These are phyloP conservation scores for Rhodinocichla rosea DNA, from an alignment of 2,113 vertebrate genomes.

Conservation along the genomic window DNA sequence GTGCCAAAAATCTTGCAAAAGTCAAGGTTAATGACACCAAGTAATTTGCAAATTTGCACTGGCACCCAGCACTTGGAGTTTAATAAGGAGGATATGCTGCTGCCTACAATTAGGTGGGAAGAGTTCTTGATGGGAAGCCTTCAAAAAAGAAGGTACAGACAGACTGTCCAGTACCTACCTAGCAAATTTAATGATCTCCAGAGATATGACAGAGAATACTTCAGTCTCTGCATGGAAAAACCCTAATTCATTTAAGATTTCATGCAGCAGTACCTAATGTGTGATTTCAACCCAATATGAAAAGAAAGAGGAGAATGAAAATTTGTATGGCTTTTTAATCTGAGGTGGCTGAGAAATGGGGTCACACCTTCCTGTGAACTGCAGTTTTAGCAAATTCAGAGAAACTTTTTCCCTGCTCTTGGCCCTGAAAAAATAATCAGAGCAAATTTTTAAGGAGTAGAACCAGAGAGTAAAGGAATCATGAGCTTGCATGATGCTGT, in stretches of 20 bases:
- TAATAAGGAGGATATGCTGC: neutral
- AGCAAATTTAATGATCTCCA: neutral
- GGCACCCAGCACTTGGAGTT: neutral
- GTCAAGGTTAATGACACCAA: neutral
- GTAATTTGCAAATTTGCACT: neutral
- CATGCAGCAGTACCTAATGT: neutral
- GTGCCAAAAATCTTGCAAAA: neutral
- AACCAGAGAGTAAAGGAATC: neutral
- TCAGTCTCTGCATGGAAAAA: neutral
- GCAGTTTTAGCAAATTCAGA: neutral
- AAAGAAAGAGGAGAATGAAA: neutral
- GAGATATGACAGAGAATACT: neutral
- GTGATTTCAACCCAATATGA: neutral
- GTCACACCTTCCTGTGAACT: neutral
- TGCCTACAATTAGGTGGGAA: neutral
- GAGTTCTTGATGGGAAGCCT: accelerated
- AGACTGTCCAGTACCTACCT: neutral
- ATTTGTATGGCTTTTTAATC: neutral
- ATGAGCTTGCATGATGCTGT: neutral
- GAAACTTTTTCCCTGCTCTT: neutral
- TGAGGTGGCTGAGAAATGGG: neutral
- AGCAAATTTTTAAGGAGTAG: neutral
- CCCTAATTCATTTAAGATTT: neutral
- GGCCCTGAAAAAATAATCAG: neutral
- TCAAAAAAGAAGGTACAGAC: neutral